A percentile compares a stretch with the other conserved stretches of the same genome.
Conservation (phyloP, 2,888 invertebrate species). For the Beris morrisii region DNA sequence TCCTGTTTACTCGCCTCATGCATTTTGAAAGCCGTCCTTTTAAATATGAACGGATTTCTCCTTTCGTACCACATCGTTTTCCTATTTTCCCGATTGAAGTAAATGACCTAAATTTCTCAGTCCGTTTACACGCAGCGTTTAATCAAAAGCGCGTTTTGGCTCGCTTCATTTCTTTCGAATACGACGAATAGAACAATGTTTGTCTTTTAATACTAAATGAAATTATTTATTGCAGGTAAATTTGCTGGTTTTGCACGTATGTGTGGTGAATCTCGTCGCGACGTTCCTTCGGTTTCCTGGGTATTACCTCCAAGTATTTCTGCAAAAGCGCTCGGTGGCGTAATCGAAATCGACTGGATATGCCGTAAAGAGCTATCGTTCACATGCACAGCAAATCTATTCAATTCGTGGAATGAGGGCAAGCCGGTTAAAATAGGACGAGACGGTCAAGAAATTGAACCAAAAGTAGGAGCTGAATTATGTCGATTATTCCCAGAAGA, state of each 20-base stretch:
- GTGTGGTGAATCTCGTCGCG: slow-evolving; percentile 83
- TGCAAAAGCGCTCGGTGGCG: slow-evolving; percentile 90
- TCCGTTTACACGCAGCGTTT: no score
- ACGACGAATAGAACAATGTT: slow-evolving; percentile 1
- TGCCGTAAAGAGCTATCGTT: slow-evolving; percentile 93
- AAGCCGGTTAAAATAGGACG: slow-evolving; percentile 99
- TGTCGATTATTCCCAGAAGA: slow-evolving; percentile 91
- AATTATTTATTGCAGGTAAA: slow-evolving; percentile 60
- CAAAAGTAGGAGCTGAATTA: slow-evolving; percentile 90
- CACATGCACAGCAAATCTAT: slow-evolving; percentile 86
- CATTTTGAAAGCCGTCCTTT: no score
- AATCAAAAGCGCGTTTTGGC: background rate
- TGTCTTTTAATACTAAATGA: no score
- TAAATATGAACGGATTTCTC: no score
- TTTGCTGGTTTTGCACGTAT: slow-evolving; percentile 93
- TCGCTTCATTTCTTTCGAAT: background rate
- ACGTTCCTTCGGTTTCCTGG: slow-evolving; percentile 90
- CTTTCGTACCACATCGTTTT: no score
- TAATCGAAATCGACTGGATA: slow-evolving; percentile 97
- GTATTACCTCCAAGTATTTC: slow-evolving; percentile 91
- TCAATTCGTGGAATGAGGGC: slow-evolving; percentile 98
- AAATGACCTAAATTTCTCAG: no score
- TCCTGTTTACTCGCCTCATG: no score
- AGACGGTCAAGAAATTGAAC: slow-evolving; percentile 98
- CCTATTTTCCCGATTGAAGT: no score